Evolutionary conservation across 2,797 vertebrate genomes (phyloP), one percentile per base, ranked within the genome.

Genomic region (Trematomus bernacchii): DNA sequence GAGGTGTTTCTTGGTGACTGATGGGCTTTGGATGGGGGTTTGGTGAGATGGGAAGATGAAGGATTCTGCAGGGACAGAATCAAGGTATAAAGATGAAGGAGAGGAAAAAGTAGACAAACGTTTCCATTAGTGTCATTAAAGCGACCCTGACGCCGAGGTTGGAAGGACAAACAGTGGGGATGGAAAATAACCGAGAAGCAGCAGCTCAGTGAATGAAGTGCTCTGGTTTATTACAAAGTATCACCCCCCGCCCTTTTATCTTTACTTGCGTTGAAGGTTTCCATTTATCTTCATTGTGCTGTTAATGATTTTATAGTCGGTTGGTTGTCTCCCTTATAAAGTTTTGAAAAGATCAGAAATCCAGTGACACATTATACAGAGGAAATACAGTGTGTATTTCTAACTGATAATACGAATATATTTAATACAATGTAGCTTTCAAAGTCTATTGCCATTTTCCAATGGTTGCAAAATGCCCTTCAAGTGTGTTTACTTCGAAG

Each of bases 111-210:
- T 61, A 53, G 68, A 77, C 66, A 53, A 76, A 53, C 44, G 9
- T 81, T 85, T 86, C 84, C 82, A 82, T 87, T 81, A 89, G 76
- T 81, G 73, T 71, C 89, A 88, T 90, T 90, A 89, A 90, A 88
- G 79, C 80, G 66, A 76, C 66, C 62, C 61, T 81, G 85, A 70
- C n/a, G 50, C 80, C 44, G 68, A 79, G 71, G 73, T 65, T 73
- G 79, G 86, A 90, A 84, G 83, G 85, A 90, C 83, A 85, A 84
- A 85, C 46, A 71, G 54, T 12, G 63, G 21, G 11, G 73, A 74
- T 67, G 59, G 69, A 37, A 89, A 78, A 73, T 58, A 66, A 53
- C 66, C 19, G 44, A 60, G 57, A 80, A 58, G 66, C 53, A 59
- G 79, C 66, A 59, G 76, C 64, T 60, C 18, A 13, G 46, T 30